phyloP scores from a whole-genome alignment of 2,888 invertebrate species.

The Oeneis ivallda region DNA sequence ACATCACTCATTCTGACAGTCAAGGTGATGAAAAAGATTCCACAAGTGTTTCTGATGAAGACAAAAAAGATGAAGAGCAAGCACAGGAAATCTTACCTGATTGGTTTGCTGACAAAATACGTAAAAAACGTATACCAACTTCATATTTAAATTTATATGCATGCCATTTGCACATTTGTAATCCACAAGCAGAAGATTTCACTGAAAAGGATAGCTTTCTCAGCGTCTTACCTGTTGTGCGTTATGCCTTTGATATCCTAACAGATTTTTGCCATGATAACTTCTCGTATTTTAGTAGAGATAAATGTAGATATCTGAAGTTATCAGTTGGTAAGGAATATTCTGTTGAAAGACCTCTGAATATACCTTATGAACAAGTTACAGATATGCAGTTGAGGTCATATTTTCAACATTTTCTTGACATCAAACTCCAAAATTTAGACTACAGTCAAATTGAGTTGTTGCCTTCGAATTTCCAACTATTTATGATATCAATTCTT shows the following conservation, averaged over 20 bases:
- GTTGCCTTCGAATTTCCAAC: conserved; percentile 81
- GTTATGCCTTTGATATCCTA: conserved; percentile 79
- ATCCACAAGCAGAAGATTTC: conserved; percentile 88
- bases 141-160: conserved; percentile 86
- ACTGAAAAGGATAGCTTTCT: conserved; percentile 77
- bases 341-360: conserved; percentile 50
- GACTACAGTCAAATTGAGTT: conserved; percentile 60
- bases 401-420: conserved; percentile 76
- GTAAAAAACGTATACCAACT: conserved; percentile 83
- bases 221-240: conserved; percentile 83
- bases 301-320: conserved; percentile 58
- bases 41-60: conserved; percentile 44
- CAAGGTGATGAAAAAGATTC: conserved; percentile 44
- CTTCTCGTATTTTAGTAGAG: conserved; percentile 65
- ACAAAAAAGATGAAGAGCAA: conserved; percentile 35
- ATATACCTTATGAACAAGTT: conserved; percentile 53
- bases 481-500: conserved; percentile 80
- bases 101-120: conserved; percentile 85
- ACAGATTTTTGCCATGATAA: conserved; percentile 63
- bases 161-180: conserved; percentile 84
- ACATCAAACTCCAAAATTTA: conserved; percentile 60
- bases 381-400: conserved; percentile 52
- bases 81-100: conserved; percentile 45
- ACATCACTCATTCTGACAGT: conserved; percentile 38
- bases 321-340: conserved; percentile 53